Percentiles rank a stretch among this genome's conserved stretches.
Evolutionary conservation across 2,113 vertebrate species (phyloP).

Genomic region (Equus przewalskii): DNA sequence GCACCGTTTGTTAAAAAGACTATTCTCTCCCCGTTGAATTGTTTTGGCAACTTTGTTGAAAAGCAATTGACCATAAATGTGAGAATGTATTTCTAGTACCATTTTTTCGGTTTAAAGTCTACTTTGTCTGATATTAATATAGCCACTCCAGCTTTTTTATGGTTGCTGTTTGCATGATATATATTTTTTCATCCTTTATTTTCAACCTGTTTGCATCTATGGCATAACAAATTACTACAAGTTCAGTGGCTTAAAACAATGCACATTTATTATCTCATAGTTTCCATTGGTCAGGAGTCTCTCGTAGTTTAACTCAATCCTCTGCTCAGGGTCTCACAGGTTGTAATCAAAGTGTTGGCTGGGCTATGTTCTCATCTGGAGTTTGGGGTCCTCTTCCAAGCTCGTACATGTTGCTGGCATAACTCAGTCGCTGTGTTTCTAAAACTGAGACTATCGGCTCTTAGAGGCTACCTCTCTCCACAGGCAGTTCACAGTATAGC

Average conservation of each 20-base stretch:
- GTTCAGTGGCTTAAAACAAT: background rate
- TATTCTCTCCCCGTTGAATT: background rate
- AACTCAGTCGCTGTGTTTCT: background rate
- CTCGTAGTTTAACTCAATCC: background rate
- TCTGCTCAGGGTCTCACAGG: background rate
- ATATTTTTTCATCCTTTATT: background rate
- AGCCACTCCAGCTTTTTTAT: background rate
- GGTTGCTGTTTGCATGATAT: background rate
- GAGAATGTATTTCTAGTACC: background rate
- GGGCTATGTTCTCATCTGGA: background rate
- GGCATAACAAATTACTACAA: background rate
- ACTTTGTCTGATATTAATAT: background rate
- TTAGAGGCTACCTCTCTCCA: background rate
- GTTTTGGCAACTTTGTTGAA: background rate
- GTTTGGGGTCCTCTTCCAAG: background rate
- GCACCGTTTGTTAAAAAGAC: background rate
- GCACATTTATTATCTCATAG: background rate
- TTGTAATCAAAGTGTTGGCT: background rate
- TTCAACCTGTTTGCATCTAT: background rate
- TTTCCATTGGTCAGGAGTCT: background rate
- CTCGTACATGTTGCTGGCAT: background rate
- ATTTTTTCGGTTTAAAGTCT: background rate
- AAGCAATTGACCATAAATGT: background rate
- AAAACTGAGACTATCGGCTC: background rate
- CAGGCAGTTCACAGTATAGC: background rate